These are phyloP conservation scores for Anguilla megastoma DNA, from an alignment of 2,797 vertebrate genomes.

Conservation along the genomic window DNA sequence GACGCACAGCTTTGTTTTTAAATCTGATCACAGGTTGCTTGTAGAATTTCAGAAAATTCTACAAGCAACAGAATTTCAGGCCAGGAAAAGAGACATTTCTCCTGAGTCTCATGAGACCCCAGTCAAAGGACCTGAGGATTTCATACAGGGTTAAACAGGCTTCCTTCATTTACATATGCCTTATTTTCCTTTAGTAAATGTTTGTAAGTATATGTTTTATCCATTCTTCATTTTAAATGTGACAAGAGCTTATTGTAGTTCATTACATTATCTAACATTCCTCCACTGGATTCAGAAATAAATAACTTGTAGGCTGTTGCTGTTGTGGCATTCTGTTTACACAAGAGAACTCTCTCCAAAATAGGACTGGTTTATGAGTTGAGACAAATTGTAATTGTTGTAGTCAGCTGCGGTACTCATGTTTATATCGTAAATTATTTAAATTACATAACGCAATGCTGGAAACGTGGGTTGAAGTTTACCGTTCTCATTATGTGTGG, in stretches of 20 bases:
- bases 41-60: neutral
- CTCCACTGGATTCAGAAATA: neutral
- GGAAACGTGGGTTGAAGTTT: neutral
- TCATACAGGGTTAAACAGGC: slow-evolving; percentile 25
- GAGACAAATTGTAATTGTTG: neutral
- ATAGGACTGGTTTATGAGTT: neutral
- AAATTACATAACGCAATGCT: neutral
- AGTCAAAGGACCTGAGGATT: slow-evolving; percentile 20
- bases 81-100: neutral
- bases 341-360: neutral
- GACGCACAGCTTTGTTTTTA: neutral
- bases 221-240: neutral
- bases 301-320: neutral
- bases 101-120: neutral
- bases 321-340: neutral
- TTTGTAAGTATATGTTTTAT: neutral
- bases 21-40: neutral
- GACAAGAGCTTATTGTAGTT: neutral
- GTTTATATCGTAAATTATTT: slow-evolving; percentile 2
- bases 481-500: neutral
- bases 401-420: neutral
- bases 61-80: too few species aligned
- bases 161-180: neutral
- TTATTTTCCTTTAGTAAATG: neutral
- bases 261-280: neutral